Evolutionary conservation across 2,888 invertebrate species (phyloP).

Genomic region (Microctonus brassicae): DNA sequence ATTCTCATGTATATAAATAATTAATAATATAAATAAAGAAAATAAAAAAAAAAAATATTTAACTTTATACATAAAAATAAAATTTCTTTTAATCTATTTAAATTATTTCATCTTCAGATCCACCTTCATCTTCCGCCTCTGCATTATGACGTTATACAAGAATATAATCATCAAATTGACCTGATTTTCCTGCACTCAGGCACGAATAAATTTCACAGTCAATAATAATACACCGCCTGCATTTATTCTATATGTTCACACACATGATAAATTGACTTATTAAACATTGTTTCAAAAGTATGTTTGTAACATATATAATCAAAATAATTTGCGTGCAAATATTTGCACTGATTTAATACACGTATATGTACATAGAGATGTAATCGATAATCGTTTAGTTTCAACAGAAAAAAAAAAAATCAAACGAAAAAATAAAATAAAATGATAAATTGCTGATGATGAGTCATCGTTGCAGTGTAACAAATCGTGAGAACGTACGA

Average conservation of each 20-base stretch:
- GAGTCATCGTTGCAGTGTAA: neutral
- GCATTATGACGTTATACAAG: neutral
- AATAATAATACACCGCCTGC: no score
- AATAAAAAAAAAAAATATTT: neutral
- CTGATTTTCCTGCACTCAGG: neutral
- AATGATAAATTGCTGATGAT: slow-evolving; percentile 5
- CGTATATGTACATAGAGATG: no score
- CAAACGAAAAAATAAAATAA: neutral
- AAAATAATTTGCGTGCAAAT: neutral
- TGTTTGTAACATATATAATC: neutral
- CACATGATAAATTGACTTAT: neutral
- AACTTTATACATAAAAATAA: neutral
- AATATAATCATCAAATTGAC: neutral
- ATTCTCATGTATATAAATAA: neutral
- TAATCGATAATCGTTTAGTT: slow-evolving; percentile 6
- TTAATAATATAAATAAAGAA: neutral
- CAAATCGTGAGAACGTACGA: slow-evolving; percentile 15
- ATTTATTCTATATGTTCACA: neutral
- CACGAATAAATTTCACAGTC: neutral
- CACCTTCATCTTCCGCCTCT: neutral
- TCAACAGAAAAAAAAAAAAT: neutral
- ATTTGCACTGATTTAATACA: neutral
- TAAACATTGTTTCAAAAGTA: neutral
- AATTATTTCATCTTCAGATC: neutral
- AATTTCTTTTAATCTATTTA: neutral